Percentiles rank a stretch among this genome's conserved stretches.
These are phyloP conservation scores for Pseudomugil gertrudae DNA, from an alignment of 2,797 vertebrate species.

Conservation along the genomic window DNA sequence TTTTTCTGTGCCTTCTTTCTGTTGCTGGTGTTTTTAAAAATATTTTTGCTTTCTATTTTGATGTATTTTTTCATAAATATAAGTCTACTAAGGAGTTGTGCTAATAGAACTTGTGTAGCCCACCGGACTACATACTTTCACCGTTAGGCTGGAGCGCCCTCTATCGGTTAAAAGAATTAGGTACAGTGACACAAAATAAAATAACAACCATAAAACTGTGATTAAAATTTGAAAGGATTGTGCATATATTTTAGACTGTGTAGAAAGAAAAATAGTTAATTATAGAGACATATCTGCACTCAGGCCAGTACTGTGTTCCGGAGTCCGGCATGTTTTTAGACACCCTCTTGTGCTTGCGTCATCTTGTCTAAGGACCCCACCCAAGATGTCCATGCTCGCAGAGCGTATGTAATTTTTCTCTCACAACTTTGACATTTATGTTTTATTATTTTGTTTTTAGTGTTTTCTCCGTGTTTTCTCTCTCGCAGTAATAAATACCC, in stretches of 20 bases:
- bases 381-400: slow-evolving; percentile 90
- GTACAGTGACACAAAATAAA: not conserved
- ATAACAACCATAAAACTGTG: not conserved
- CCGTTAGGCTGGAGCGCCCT: slow-evolving; percentile 17
- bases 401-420: slow-evolving; percentile 80
- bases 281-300: not conserved
- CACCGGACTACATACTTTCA: not conserved
- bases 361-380: slow-evolving; percentile 69
- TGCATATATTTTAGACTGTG: accelerated
- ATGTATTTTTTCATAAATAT: not conserved
- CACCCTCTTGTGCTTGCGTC: not conserved
- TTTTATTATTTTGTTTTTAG: not conserved
- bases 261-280: not conserved
- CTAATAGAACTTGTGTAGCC: not conserved
- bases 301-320: slow-evolving; percentile 42
- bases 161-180: slow-evolving; percentile 22
- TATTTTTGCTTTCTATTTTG: not conserved
- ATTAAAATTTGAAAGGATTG: not conserved
- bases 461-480: accelerated
- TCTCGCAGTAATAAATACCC: accelerated
- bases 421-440: not conserved
- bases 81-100: too few species aligned
- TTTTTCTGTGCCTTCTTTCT: too few species aligned
- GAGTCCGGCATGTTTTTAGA: slow-evolving; percentile 71
- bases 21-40: not conserved